Conservation (phyloP, 2,888 invertebrate species). For the Heliconius erato region DNA sequence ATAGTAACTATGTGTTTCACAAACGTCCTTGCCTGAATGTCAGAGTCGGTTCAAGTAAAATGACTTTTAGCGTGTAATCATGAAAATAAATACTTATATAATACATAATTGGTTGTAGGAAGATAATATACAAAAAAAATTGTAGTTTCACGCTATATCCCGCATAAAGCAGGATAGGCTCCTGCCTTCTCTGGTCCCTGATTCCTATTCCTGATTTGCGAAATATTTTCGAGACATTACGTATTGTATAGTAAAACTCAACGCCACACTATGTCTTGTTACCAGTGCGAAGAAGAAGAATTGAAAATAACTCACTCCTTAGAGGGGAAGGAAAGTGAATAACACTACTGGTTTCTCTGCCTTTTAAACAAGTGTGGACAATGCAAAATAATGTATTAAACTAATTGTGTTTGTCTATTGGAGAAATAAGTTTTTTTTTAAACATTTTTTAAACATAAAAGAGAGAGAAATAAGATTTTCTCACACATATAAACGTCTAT, state of each 20-base stretch:
- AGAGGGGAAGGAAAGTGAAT: too few relatives aligned
- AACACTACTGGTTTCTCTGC: too few relatives aligned
- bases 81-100: slow-evolving; percentile 1
- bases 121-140: not conserved
- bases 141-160: not conserved
- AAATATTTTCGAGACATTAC: not conserved
- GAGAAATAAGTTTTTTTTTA: not conserved
- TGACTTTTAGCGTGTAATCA: slow-evolving; percentile 10
- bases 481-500: not conserved
- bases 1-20: not conserved
- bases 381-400: not conserved
- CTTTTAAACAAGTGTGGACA: too few relatives aligned
- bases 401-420: not conserved
- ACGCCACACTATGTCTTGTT: not conserved
- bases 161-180: not conserved
- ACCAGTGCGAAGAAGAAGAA: not conserved
- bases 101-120: not conserved
- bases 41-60: slow-evolving; percentile 13
- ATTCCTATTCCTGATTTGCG: too few relatives aligned
- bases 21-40: slow-evolving; percentile 36
- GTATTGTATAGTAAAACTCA: not conserved
- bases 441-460: too few relatives aligned
- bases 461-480: not conserved
- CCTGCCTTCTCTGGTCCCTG: too few relatives aligned
- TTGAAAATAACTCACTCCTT: not conserved